Percentiles rank a stretch among this genome's conserved stretches.
Conservation (phyloP, 2,888 invertebrate genomes). For the Sinotaia quadrata region DNA sequence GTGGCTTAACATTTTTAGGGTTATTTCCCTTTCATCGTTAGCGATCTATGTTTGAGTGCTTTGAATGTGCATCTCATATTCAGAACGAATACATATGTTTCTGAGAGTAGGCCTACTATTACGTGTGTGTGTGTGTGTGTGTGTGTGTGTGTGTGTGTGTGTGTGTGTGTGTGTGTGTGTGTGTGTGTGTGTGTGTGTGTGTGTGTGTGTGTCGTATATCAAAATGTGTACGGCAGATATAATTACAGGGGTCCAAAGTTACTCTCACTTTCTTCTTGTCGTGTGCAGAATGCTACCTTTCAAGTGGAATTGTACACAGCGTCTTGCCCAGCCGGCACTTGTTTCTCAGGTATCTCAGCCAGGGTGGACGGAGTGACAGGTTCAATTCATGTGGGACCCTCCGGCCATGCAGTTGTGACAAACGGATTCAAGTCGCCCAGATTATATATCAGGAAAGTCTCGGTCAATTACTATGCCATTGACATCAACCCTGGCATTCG, state of each 20-base stretch:
- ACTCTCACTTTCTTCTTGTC: neutral
- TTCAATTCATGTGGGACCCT: neutral
- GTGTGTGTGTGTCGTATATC: neutral
- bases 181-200: neutral
- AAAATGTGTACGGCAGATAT: neutral
- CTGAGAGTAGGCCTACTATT: neutral
- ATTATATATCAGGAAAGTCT: neutral
- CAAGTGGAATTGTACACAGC: neutral
- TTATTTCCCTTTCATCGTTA: too few species aligned
- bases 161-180: neutral
- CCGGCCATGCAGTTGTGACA: neutral
- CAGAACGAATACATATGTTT: too few species aligned
- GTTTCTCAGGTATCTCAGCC: neutral
- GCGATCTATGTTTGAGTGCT: too few species aligned
- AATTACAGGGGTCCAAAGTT: too few species aligned
- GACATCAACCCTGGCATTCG: constrained; percentile 14
- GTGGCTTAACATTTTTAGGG: too few species aligned
- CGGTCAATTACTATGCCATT: constrained; percentile 7
- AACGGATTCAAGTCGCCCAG: neutral
- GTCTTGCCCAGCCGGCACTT: neutral
- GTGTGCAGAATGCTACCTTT: neutral
- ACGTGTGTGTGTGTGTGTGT: neutral
- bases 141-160: constrained; percentile 1
- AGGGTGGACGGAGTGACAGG: neutral
- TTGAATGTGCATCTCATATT: neutral